Evolutionary conservation across 2,888 invertebrate species (phyloP).

Genomic region (Acrobasis suavella): DNA sequence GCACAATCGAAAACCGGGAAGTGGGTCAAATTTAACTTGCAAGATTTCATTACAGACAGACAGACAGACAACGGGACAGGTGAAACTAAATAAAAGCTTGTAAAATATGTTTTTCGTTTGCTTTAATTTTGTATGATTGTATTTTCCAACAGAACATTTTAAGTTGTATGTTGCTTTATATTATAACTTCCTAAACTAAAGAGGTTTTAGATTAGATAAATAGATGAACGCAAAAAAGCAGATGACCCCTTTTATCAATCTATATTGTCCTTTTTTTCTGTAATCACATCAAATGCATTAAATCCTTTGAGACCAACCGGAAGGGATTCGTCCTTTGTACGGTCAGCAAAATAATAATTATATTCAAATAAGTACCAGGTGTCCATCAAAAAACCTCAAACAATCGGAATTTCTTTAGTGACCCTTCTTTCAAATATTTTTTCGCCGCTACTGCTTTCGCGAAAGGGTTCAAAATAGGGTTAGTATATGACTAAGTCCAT

Average conservation of each 20-base stretch:
- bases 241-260: conserved; percentile 4
- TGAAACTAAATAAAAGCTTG: too few relatives aligned
- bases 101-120: too few relatives aligned
- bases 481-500: conserved; percentile 40
- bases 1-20: too few relatives aligned
- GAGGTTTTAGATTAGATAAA: neutral
- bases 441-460: neutral
- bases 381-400: conserved; percentile 52
- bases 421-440: conserved; percentile 42
- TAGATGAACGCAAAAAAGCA: conserved; percentile 1
- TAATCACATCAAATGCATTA: conserved; percentile 12
- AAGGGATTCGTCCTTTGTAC: conserved; percentile 26
- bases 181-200: neutral
- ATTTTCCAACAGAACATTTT: too few relatives aligned
- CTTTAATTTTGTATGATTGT: too few relatives aligned
- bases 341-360: conserved; percentile 46
- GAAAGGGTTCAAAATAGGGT: conserved; percentile 16
- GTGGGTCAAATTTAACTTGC: too few relatives aligned
- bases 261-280: neutral
- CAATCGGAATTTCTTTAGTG: conserved; percentile 49
- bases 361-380: conserved; percentile 60
- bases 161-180: too few relatives aligned
- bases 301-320: conserved; percentile 15
- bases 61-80: too few relatives aligned
- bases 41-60: too few relatives aligned